Evolutionary conservation across 1,140 invertebrate species (phyloP).

Genomic region (Camponotus floridanus): DNA sequence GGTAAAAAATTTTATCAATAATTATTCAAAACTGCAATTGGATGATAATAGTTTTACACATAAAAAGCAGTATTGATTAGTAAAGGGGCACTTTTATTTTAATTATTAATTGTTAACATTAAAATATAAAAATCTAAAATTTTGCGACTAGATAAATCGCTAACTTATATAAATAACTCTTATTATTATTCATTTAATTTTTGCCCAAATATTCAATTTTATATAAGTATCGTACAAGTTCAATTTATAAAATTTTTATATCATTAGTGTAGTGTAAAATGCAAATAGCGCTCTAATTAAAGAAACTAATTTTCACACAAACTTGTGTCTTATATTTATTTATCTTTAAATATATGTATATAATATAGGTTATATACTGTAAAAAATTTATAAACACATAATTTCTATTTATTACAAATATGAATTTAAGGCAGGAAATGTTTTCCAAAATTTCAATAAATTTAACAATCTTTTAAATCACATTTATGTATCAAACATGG

Average conservation of each 20-base stretch:
- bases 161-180: conserved; percentile 8
- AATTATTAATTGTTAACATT: too few species aligned
- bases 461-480: not conserved
- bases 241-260: not conserved
- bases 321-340: not conserved
- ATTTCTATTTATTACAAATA: not conserved
- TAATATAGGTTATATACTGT: not conserved
- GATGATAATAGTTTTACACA: not conserved
- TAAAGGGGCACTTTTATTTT: not conserved
- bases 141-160: not conserved
- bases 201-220: not conserved
- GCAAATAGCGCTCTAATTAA: not conserved
- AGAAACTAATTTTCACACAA: not conserved
- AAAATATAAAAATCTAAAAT: not conserved
- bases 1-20: conserved; percentile 29
- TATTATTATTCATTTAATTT: conserved; percentile 16
- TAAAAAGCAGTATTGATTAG: conserved; percentile 19
- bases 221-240: not conserved
- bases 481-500: not conserved
- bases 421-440: not conserved
- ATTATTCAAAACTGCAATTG: conserved; percentile 26
- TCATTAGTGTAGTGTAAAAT: not conserved
- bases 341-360: too few species aligned
- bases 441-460: not conserved
- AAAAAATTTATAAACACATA: not conserved